Base-by-base conservation (phyloP, 2,888 invertebrate species). In the Eurois occulta region DNA sequence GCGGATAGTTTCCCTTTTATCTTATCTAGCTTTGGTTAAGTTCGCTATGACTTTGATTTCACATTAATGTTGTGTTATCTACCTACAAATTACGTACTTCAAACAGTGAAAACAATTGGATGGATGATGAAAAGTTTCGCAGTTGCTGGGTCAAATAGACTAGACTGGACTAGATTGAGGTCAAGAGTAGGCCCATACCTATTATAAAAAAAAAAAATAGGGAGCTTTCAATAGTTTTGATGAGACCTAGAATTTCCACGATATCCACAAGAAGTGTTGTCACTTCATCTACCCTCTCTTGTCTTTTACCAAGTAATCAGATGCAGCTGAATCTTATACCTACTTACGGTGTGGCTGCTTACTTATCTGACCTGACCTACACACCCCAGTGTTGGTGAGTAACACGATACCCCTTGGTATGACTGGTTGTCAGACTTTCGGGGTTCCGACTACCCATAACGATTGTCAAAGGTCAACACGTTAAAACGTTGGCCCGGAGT, bases 1-100 rank as follows among this genome's bases (percentile, higher is more conserved):
- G 65, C 72, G 65, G 60, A 62, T 68, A 64, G 65, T 83, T 82
- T 64, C 65, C 38, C 16, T 55, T 71, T 70, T 82, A 76, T 80
- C 66, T 75, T 71, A 83, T 84, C 83, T 75, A 65, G 72, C 69
- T 80, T 69, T 84, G 11, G 28, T 73, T 74, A 79, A 79, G 80
- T 82, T 79, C 71, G 8, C 69, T 62, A 38, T 38, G 67, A 67
- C 58, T 82, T 60, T 83, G 80, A 60, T 79, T 52, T 75, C 64
- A 66, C n/a, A 69, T 64, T 18, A 64, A 60, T 72, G 52, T 38
- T 58, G 6, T n/a, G 32, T 32, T 81, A 77, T 81, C 66, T 62
- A 28, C 5, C n/a, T 10, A 41, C n/a, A 13, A 38, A 67, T 3
- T 80, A 18, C 16, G 7, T 77, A 69, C 10, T 68, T 3, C 5